Percentiles rank a stretch among this genome's conserved stretches.
phyloP scores from a whole-genome alignment of 2,888 invertebrate species.

The Ophonus ardosiacus region DNA sequence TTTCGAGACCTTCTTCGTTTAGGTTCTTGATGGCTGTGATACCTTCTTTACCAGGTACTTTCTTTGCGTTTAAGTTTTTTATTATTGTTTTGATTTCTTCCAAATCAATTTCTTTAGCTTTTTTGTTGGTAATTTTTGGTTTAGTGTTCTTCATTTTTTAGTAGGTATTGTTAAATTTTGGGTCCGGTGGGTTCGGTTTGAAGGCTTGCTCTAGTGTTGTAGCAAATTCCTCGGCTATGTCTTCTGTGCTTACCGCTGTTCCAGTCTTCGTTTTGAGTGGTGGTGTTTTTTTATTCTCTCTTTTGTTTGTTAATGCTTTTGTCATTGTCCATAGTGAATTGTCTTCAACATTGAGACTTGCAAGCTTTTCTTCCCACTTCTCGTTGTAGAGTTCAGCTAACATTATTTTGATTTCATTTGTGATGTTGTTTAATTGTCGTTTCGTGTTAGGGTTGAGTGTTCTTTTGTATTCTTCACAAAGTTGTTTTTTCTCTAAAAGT shows the following conservation, averaged over 20 bases:
- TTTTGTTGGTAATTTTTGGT: constrained; percentile 4
- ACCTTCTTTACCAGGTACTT: constrained; percentile 40
- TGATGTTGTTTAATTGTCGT: neutral
- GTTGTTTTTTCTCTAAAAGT: neutral
- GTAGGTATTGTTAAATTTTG: neutral
- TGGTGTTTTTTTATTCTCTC: neutral
- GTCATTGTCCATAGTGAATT: constrained; percentile 23
- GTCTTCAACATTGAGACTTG: constrained; percentile 13
- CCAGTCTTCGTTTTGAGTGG: neutral
- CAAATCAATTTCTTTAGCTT: neutral
- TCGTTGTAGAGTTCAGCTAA: constrained; percentile 34
- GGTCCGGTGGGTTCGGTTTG: constrained; percentile 16
- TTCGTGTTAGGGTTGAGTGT: constrained; percentile 4
- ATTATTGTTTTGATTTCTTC: constrained; percentile 44
- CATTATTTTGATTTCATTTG: neutral
- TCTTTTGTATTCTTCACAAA: constrained; percentile 1
- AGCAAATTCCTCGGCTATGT: constrained; percentile 47
- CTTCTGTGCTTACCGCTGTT: neutral
- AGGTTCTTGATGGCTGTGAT: constrained; percentile 62
- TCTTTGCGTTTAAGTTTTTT: constrained; percentile 24
- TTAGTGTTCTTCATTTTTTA: neutral
- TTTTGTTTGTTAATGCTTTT: constrained; percentile 9
- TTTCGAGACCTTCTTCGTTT: constrained; percentile 57
- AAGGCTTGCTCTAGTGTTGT: constrained; percentile 20
- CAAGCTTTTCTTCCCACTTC: constrained; percentile 38